phyloP scores from a whole-genome alignment of 2,888 invertebrate genomes.

The Choristoneura rosaceana region DNA sequence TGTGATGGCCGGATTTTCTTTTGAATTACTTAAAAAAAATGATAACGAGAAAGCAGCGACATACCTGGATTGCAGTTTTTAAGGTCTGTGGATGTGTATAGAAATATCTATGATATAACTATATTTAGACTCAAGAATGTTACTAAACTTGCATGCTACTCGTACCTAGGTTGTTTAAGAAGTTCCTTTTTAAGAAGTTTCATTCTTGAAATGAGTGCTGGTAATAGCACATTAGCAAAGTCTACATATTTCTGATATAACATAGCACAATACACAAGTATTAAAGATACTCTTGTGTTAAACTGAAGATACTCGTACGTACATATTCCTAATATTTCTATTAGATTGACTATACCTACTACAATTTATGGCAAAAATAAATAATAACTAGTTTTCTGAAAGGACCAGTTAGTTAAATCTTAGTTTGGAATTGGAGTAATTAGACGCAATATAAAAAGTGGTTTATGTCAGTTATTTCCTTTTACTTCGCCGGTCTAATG shows the following conservation, averaged over 20 bases:
- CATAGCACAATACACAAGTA: too few species aligned
- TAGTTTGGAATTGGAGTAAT: constrained; percentile 17
- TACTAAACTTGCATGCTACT: too few species aligned
- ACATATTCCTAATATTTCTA: too few species aligned
- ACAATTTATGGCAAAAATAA: not conserved
- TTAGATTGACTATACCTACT: too few species aligned
- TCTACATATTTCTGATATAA: too few species aligned
- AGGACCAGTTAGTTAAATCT: not conserved
- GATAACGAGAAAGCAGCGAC: not conserved
- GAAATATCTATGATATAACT: not conserved
- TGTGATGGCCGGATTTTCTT: not conserved
- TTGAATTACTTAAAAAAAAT: not conserved
- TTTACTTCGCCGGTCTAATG: constrained; percentile 13
- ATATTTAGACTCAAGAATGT: too few species aligned
- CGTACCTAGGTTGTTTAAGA: too few species aligned
- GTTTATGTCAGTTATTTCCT: constrained; percentile 27
- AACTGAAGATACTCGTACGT: too few species aligned
- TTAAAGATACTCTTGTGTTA: too few species aligned
- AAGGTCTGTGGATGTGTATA: not conserved
- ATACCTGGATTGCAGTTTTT: not conserved
- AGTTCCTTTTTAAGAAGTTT: too few species aligned
- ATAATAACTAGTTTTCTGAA: constrained; percentile 21
- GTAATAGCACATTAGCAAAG: too few species aligned
- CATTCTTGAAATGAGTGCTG: too few species aligned
- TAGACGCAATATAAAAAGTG: constrained; percentile 27